Conservation (phyloP, 1,140 invertebrate genomes). For the Eciton burchellii region DNA sequence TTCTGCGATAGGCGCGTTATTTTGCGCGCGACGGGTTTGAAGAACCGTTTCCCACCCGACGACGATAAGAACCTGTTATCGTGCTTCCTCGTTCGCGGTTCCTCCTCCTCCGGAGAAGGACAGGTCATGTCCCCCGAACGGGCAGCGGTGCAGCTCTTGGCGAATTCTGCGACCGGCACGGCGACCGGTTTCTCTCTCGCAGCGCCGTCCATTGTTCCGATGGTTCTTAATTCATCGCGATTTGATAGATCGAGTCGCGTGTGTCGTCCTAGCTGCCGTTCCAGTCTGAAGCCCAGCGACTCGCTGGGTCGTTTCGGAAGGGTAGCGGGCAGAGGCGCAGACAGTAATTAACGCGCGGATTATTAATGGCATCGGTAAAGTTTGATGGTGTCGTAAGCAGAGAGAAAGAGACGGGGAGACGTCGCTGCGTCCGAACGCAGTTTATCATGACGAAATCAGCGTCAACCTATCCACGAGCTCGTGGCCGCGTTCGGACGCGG, state of each 20-base stretch:
- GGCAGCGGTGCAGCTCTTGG: neutral
- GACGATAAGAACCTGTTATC: neutral
- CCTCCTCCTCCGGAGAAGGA: too few relatives aligned
- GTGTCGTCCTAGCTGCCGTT: constrained; percentile 12
- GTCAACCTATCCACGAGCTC: constrained; percentile 58
- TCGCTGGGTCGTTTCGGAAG: too few relatives aligned
- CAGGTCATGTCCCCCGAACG: constrained; percentile 5
- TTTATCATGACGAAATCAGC: constrained; percentile 10
- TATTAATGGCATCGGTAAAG: constrained; percentile 41
- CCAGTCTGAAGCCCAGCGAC: too few relatives aligned
- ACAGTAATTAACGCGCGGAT: constrained; percentile 42
- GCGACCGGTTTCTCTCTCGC: neutral
- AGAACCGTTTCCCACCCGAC: neutral
- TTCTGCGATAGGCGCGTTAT: neutral
- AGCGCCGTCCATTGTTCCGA: neutral
- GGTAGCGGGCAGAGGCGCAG: neutral
- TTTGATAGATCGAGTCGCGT: constrained; percentile 22
- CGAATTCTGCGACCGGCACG: constrained; percentile 4
- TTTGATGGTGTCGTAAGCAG: constrained; percentile 35
- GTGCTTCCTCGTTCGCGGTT: neutral
- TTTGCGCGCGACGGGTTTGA: constrained; percentile 7
- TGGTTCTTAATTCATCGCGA: constrained; percentile 7
- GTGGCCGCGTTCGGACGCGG: constrained; percentile 51
- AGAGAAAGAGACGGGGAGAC: too few relatives aligned
- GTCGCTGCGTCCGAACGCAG: neutral